phyloP scores from a whole-genome alignment of 2,797 vertebrate species.

The Diglossa cyanea region DNA sequence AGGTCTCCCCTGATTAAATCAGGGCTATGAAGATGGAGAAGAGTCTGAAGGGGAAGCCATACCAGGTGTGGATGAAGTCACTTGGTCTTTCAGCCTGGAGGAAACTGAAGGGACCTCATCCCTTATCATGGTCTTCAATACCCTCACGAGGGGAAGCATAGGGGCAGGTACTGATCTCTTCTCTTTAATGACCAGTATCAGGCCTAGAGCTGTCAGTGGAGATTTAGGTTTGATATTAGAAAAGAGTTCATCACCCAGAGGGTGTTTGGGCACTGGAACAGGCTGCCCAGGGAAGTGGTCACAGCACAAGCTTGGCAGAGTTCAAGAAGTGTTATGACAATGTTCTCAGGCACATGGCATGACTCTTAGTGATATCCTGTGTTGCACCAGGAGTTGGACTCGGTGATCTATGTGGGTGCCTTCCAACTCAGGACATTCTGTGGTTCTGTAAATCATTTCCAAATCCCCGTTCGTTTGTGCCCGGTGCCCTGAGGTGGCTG shows the following conservation, averaged over 20 bases:
- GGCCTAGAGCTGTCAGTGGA: background rate
- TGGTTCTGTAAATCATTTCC: background rate
- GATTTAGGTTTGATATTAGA: background rate
- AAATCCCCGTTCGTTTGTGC: background rate
- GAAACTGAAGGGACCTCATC: background rate
- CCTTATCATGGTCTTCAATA: background rate
- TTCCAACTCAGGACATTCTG: background rate
- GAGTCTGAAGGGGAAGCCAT: background rate
- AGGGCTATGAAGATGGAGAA: background rate
- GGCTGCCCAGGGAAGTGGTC: background rate
- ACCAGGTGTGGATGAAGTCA: background rate
- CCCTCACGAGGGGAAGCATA: fast-evolving
- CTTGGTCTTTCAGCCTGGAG: background rate
- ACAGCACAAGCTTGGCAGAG: background rate
- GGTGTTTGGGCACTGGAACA: background rate
- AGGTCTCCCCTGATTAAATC: background rate
- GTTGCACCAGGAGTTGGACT: background rate
- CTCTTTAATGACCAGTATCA: background rate
- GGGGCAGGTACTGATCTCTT: background rate
- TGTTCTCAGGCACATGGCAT: background rate
- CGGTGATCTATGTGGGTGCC: background rate
- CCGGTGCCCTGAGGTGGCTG: background rate
- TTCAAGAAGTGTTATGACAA: background rate
- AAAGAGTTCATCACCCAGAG: background rate
- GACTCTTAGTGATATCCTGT: background rate